Percentiles rank a stretch among this genome's conserved stretches.
Evolutionary conservation across 2,888 invertebrate species (phyloP).

Genomic region (Plebejus melissa): DNA sequence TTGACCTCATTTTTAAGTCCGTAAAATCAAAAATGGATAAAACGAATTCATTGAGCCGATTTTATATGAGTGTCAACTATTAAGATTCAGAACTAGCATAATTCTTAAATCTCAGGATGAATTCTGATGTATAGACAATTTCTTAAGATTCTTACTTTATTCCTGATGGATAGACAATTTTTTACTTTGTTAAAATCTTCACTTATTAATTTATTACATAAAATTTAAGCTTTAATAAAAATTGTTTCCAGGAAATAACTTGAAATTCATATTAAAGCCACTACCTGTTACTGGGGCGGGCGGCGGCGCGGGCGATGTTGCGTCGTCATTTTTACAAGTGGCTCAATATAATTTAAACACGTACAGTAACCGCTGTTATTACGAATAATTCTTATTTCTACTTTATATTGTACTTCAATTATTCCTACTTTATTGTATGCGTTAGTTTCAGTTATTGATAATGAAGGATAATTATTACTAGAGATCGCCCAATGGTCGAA

Average conservation of each 20-base stretch:
- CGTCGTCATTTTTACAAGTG: conserved; percentile 21
- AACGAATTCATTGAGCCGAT: not conserved
- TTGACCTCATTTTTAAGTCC: too few relatives aligned
- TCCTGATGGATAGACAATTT: too few relatives aligned
- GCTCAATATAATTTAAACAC: conserved; percentile 24
- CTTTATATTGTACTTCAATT: not conserved
- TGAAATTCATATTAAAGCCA: not conserved
- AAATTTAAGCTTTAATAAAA: not conserved
- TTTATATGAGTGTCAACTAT: not conserved
- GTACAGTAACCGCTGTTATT: not conserved
- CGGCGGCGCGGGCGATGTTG: not conserved
- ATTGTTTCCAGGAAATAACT: not conserved
- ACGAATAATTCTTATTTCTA: conserved; percentile 2
- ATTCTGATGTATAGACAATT: too few relatives aligned
- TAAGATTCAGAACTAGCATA: not conserved
- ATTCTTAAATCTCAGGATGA: not conserved
- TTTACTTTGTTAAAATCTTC: not conserved
- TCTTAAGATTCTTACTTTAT: not conserved
- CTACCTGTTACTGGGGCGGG: not conserved
- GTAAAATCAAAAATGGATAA: not conserved
- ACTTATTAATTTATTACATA: not conserved
- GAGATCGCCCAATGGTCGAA: too few relatives aligned
- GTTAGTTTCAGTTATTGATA: too few relatives aligned
- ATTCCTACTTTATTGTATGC: not conserved
- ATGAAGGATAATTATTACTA: too few relatives aligned